Base-by-base conservation (phyloP, 2,797 vertebrate genomes). In the Onychomys torridus region DNA sequence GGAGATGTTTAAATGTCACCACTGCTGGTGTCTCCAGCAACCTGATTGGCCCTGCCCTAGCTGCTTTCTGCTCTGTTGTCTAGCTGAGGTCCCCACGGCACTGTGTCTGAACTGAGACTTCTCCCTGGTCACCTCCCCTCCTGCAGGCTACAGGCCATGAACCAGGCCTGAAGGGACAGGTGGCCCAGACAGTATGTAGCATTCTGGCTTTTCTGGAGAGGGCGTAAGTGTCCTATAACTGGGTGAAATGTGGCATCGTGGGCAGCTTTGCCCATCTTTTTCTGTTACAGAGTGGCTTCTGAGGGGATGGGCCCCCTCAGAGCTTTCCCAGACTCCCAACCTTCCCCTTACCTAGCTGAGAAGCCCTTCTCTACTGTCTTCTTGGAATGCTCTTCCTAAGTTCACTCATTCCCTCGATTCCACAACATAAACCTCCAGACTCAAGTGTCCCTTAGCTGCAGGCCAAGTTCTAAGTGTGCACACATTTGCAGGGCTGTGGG, bases 61-160 rank as follows among this genome's bases (percentile, higher is more conserved):
- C 69, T 83, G 43, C 52, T 23, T 23, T 52, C 92, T 97, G 92
- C 71, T 94, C 93, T 88, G 6, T 79, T 89, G 93, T 96, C 63
- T 87, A 92, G 86, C 37, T 61, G 93, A 94, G 67, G 78, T 85
- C 84, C 83, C 76, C 87, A 89, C 17, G 90, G 25, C 76, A 55
- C 34, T 43, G 57, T 59, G 3, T 73, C 37, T 61, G 78, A 27
- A 49, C 37, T n/a, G 78, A 87, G 46, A n/a, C 57, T 88, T 84
- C 10, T 82, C 57, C 57, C 76, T 73, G 5, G 10, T 23, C 29
- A 14, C 14, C 37, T 61, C 63, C 27, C 1, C 43, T 57, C 2
- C 10, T 85, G 43, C 25, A n/a, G 21, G 83, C 37, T 43, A 14
- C 63, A 87, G 59, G 52, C 76, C 52, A 25, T 75, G 94, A 95